These are phyloP conservation scores for Puffinus mauretanicus DNA, from an alignment of 2,113 vertebrate species.

Conservation along the genomic window DNA sequence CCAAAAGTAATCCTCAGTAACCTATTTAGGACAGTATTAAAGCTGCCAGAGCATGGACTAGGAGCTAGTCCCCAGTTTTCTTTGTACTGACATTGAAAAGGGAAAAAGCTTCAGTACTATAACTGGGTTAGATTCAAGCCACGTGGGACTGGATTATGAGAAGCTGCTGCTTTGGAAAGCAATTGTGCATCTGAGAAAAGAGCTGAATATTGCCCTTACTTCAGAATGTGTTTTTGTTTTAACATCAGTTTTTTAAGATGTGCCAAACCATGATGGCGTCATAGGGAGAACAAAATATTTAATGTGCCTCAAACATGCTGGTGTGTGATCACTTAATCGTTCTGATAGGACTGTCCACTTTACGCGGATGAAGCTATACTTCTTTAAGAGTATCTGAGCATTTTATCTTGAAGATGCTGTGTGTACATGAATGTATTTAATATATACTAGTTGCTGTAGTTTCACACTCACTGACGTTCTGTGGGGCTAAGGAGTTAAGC, in stretches of 20 bases:
- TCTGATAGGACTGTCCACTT: background rate
- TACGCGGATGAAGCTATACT: background rate
- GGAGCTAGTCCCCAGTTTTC: background rate
- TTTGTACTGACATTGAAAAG: background rate
- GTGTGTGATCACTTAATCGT: background rate
- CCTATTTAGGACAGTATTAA: slow-evolving; percentile 1
- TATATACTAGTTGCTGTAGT: background rate
- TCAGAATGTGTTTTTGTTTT: background rate
- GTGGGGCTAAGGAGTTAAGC: background rate
- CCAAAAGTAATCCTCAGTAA: slow-evolving; percentile 29
- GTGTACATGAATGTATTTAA: background rate
- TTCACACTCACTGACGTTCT: background rate
- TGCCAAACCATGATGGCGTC: background rate
- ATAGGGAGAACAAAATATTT: background rate
- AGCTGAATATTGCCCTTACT: background rate
- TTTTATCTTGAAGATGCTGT: background rate
- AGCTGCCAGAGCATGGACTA: background rate
- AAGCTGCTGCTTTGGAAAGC: slow-evolving; percentile 15
- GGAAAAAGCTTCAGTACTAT: background rate
- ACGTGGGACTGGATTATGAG: background rate
- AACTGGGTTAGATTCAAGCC: slow-evolving; percentile 6
- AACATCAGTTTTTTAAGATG: background rate
- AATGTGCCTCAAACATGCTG: background rate
- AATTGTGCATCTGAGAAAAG: background rate
- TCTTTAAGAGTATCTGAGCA: background rate